Conservation (phyloP, 2,888 invertebrate species). For the Drosophila affinis region DNA sequence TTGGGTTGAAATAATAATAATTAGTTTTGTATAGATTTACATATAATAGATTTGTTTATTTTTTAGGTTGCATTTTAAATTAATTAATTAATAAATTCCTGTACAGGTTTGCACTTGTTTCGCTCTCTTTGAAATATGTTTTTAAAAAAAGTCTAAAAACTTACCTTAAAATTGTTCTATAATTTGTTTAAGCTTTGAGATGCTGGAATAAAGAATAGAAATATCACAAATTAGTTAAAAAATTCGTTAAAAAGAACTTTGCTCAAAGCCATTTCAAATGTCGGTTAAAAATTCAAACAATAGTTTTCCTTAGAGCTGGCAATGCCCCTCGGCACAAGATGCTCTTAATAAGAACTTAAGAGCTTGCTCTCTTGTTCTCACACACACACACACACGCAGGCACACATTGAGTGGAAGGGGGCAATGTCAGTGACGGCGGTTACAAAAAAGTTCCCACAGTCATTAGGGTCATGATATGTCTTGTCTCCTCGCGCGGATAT, state of each 20-base stretch:
- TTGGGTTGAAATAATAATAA: too few species aligned
- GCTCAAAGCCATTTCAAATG: background rate
- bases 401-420: background rate
- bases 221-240: background rate
- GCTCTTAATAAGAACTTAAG: conserved; percentile 58
- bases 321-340: conserved; percentile 8
- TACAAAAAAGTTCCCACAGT: conserved; percentile 71
- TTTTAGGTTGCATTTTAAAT: too few species aligned
- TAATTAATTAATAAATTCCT: too few species aligned
- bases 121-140: conserved; percentile 5
- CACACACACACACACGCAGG: conserved; percentile 7
- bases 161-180: conserved; percentile 12
- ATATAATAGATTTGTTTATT: too few species aligned
- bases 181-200: background rate
- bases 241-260: background rate
- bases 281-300: conserved; percentile 26
- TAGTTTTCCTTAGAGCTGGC: conserved; percentile 13
- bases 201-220: conserved; percentile 14
- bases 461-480: conserved; percentile 69
- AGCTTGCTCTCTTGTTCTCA: conserved; percentile 27
- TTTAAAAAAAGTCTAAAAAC: background rate
- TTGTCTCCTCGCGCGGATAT: conserved; percentile 20
- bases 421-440: conserved; percentile 60
- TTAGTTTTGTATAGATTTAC: too few species aligned
- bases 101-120: conserved; percentile 25